Evolutionary conservation across 2,113 vertebrate species (phyloP), one percentile per base, ranked within the genome.

Genomic region (Notothenia rossii): DNA sequence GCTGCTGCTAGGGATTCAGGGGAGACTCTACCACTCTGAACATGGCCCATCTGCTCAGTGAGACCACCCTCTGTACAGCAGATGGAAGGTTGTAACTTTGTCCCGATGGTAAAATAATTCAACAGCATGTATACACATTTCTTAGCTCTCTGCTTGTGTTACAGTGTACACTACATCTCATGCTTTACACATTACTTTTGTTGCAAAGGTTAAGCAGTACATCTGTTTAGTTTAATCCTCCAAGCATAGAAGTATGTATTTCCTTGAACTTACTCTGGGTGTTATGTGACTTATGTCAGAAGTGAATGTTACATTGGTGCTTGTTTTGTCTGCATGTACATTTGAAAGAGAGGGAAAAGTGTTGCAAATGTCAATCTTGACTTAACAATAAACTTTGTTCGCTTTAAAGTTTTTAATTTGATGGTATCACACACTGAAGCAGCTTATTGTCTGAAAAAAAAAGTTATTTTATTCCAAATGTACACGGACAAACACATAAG

Each of bases 221-320:
- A 79, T 7, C 48, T 10, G 70, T 79, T 67, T 56, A 68, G 18
- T 79, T 84, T 2, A 63, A 74, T 73, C 59, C 51, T 74, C 40
- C 53, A 66, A 79, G 73, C 75, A 29, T 68, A 85, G 50, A 71
- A 10, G 48, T 81, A 0, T 73, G 70, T 58, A 70, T 86, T 86
- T 71, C 54, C 77, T 81, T 63, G 25, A 81, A 55, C 50, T 79
- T 65, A 67, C 40, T 84, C 61, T 63, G 81, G 61, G 66, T 66
- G 60, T 78, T 33, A 72, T 85, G 86, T 86, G 85, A 63, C 79
- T 88, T 25, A 72, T 60, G 86, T 87, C 62, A 75, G 72, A 90
- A 51, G 78, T 88, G 84, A 93, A 92, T 86, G 87, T 94, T 90
- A 86, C 81, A 69, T 82, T 84, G 87, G 88, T 90, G 88, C 86